Evolutionary conservation across 2,113 vertebrate species (phyloP).

Genomic region (Cyprinodon variegatus): DNA sequence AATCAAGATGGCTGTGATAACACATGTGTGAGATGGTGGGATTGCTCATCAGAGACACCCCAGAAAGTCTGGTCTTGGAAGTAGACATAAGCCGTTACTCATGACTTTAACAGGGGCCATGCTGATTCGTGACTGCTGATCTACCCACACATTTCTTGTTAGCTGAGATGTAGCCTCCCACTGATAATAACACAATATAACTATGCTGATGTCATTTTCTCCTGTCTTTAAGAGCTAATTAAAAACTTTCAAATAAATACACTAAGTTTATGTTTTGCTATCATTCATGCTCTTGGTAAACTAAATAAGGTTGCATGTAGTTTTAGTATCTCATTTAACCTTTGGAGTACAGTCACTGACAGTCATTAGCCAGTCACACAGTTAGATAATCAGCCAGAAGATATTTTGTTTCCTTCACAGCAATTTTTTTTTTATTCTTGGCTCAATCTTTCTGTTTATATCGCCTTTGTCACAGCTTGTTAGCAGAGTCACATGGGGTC

Average conservation of each 20-base stretch:
- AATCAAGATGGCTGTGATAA: neutral
- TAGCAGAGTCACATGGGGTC: constrained; percentile 45
- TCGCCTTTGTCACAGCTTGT: constrained; percentile 45
- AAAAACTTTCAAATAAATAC: neutral
- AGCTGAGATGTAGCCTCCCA: constrained; percentile 41
- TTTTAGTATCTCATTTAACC: neutral
- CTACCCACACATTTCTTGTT: constrained; percentile 45
- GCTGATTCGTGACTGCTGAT: constrained; percentile 55
- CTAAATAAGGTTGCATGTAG: neutral
- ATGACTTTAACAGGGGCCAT: constrained; percentile 13
- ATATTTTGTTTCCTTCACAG: neutral
- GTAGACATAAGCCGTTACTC: constrained; percentile 44
- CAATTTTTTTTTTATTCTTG: constrained; percentile 6
- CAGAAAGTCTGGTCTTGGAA: constrained; percentile 18
- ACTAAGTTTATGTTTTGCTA: neutral
- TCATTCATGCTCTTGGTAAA: neutral
- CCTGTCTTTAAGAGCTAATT: neutral
- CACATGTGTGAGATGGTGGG: constrained; percentile 6
- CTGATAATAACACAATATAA: constrained; percentile 2
- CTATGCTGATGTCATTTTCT: constrained; percentile 9
- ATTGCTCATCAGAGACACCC: constrained; percentile 5
- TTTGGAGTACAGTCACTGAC: neutral
- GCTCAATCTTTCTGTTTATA: constrained; percentile 30
- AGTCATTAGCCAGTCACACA: constrained; percentile 16
- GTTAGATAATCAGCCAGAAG: constrained; percentile 9